Base-by-base conservation (phyloP, 2,113 vertebrate genomes). In the Aptenodytes patagonicus region DNA sequence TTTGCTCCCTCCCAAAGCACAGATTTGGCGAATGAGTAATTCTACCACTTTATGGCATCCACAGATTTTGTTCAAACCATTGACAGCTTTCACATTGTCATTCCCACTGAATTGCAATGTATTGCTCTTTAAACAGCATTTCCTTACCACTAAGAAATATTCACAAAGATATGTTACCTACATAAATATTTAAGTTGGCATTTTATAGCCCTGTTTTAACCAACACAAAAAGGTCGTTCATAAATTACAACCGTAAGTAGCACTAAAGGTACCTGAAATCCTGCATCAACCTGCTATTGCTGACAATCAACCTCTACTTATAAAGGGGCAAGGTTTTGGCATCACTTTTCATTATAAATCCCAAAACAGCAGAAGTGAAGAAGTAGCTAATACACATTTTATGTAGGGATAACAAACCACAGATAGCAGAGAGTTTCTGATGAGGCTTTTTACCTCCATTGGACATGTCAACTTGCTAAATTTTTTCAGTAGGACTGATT, bases 31-130 rank as follows among this genome's bases (percentile, higher is more conserved):
- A 88, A 73, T 97, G 96, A 97, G 91, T 96, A 97, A 97, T 96
- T 88, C 93, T 92, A 66, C 62, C 94, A 86, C 93, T 95, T 96
- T 77, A 86, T 92, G 91, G 80, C 73, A 97, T 68, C 92, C 80
- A 91, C 95, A 96, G 95, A 97, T 96, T 96, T 95, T 92, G 93
- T 82, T 95, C 82, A 92, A 96, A 94, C 96, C 94, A 95, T n/a
- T 89, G 94, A 93, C 96, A 97, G 97, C 89, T 97, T 96, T 96
- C 93, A 94, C 87, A 94, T 17, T 96, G 94, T 96, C 90, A 78
- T 92, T 87, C 81, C 94, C 83, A 89, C 64, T 72, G 83, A 93
- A 96, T 21, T 73, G 79, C 94, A 93, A 92, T 54, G 69, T 68
- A 92, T 80, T 93, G 69, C 86, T 97, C 93, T 95, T 91, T 79